phyloP scores from a whole-genome alignment of 2,797 vertebrate genomes.

The Siniperca undulata region DNA sequence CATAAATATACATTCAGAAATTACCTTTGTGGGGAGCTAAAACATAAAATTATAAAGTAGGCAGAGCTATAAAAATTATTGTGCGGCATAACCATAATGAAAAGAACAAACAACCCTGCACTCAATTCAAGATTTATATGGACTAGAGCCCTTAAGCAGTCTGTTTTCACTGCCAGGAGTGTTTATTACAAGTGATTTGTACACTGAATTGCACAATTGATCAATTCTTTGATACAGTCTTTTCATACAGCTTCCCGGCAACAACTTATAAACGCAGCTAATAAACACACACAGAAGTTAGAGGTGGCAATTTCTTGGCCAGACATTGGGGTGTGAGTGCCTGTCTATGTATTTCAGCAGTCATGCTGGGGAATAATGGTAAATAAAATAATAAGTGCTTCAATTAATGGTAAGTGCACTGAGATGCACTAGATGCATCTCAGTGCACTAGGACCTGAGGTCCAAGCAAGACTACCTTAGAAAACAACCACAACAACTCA shows the following conservation, averaged over 20 bases:
- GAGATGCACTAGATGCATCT: too few species aligned
- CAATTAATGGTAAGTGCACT: neutral
- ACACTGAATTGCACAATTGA: neutral
- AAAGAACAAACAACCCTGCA: constrained; percentile 27
- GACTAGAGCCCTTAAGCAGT: neutral
- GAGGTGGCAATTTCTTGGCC: neutral
- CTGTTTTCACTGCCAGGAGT: neutral
- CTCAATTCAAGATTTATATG: neutral
- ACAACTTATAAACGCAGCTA: neutral
- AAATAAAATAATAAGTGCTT: neutral
- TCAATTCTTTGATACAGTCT: neutral
- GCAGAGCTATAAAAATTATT: constrained; percentile 2
- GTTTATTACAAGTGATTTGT: constrained; percentile 1
- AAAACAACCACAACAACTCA: neutral
- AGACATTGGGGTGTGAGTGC: neutral
- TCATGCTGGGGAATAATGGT: constrained; percentile 13
- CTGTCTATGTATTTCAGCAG: constrained; percentile 9
- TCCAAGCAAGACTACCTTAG: neutral
- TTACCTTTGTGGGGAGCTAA: constrained; percentile 3
- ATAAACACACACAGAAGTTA: constrained; percentile 13
- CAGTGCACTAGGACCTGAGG: neutral
- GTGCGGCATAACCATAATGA: constrained; percentile 2
- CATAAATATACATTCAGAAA: constrained; percentile 26
- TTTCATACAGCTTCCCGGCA: constrained; percentile 24
- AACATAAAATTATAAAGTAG: neutral